phyloP scores from a whole-genome alignment of 2,113 vertebrate species.

The Clarias gariepinus region DNA sequence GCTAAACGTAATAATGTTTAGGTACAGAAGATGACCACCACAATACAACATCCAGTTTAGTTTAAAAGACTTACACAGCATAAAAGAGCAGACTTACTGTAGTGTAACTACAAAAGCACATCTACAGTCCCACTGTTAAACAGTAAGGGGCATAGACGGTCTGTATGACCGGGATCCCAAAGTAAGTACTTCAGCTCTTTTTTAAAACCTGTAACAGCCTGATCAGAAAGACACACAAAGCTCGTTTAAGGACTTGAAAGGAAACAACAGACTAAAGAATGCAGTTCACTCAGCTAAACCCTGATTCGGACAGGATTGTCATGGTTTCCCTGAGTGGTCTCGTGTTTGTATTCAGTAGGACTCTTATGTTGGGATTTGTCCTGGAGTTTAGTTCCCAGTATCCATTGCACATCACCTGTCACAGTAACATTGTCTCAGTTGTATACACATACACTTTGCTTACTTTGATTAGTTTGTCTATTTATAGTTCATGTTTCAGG shows the following conservation, averaged over 20 bases:
- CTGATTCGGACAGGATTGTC: neutral
- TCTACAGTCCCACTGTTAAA: neutral
- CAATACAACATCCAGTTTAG: neutral
- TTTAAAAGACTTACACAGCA: neutral
- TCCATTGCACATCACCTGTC: no score
- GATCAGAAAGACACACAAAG: neutral
- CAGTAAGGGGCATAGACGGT: neutral
- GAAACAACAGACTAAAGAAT: neutral
- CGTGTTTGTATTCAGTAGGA: no score
- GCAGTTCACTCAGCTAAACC: no score
- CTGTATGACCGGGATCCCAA: neutral
- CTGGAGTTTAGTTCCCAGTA: no score
- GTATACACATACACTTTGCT: no score
- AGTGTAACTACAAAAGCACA: neutral
- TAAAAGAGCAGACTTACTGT: neutral
- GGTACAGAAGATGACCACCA: no score
- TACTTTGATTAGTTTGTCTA: no score
- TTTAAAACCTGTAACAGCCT: neutral
- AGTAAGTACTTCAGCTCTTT: neutral
- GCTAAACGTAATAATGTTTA: no score
- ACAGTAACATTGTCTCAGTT: no score
- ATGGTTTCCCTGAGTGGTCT: no score
- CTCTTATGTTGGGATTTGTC: no score
- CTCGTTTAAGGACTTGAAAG: neutral
- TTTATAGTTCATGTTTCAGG: no score